These are phyloP conservation scores for Pseudopipra pipra DNA, from an alignment of 2,113 vertebrate species.

Conservation along the genomic window DNA sequence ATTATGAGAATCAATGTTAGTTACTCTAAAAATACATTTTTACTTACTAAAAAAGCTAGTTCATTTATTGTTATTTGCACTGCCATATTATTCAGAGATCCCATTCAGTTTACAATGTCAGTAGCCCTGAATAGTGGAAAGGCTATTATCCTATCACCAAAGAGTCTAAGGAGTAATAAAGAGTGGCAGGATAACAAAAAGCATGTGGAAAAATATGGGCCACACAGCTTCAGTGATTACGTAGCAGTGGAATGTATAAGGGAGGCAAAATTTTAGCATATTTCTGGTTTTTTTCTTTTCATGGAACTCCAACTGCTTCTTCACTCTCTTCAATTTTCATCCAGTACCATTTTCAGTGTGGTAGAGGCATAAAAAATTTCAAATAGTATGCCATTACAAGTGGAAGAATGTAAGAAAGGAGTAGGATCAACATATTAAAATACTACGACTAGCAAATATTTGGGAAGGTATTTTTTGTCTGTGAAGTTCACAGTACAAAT, in stretches of 20 bases:
- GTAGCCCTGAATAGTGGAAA: neutral
- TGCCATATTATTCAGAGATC: neutral
- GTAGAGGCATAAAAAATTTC: neutral
- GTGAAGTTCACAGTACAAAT: neutral
- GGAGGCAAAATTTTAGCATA: neutral
- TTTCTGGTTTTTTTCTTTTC: neutral
- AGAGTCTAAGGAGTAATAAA: neutral
- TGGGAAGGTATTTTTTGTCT: rapidly evolving
- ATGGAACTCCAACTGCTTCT: neutral
- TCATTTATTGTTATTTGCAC: neutral
- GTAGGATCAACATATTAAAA: neutral
- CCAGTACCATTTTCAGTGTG: neutral
- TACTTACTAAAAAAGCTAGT: neutral
- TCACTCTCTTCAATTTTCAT: neutral
- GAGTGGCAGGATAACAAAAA: neutral
- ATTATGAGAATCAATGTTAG: neutral
- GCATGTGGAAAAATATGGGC: neutral
- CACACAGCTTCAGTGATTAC: neutral
- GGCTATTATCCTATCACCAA: neutral
- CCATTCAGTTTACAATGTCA: neutral
- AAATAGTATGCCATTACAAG: neutral
- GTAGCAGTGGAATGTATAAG: neutral
- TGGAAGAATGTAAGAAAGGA: neutral
- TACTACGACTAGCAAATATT: rapidly evolving
- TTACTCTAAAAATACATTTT: neutral